Evolutionary conservation across 30 jellyfish, hydroid and myxozoan species (phyloP), one percentile per base, ranked within the genome.

Genomic region (Aurelia aurita): DNA sequence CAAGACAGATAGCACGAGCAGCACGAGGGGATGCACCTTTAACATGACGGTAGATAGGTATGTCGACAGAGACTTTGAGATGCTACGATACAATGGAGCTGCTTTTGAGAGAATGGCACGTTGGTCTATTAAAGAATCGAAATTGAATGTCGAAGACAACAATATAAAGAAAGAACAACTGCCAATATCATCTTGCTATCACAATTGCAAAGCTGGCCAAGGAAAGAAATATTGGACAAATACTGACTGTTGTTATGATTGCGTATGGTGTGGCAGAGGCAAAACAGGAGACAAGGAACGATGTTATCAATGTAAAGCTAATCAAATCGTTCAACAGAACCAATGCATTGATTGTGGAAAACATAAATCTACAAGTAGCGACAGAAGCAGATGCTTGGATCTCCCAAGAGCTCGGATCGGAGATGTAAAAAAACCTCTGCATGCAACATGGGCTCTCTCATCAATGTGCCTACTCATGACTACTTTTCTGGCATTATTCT

Each of bases 231-330:
- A n/a, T n/a, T 64, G 13, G 2, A 14, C 71, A 11, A 20, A 63
- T 19, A 46, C 53, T 29, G 8, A 9, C 0, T 84, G 96, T 62
- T 90, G 97, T 55, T 90, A 91, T 93, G 21, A 34, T 9, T 90
- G 97, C 69, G 32, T 13, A 23, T 15, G 32, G 39, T 90, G 97
- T 44, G 72, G 74, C 1, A n/a, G 12, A 15, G 64, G 58, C 39
- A 28, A 39, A 14, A 65, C 75, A 3, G 86, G 70, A 20, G 20
- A 46, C 21, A 63, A n/a, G n/a, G n/a, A n/a, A n/a, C n/a, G n/a
- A n/a, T n/a, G n/a, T n/a, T n/a, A n/a, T n/a, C n/a, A n/a, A n/a
- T n/a, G n/a, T n/a, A n/a, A n/a, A n/a, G n/a, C n/a, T n/a, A n/a
- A n/a, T n/a, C n/a, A n/a, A n/a, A n/a, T n/a, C n/a, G n/a, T n/a